Base-by-base conservation (phyloP, 1,140 invertebrate genomes). In the Tribolium castaneum region DNA sequence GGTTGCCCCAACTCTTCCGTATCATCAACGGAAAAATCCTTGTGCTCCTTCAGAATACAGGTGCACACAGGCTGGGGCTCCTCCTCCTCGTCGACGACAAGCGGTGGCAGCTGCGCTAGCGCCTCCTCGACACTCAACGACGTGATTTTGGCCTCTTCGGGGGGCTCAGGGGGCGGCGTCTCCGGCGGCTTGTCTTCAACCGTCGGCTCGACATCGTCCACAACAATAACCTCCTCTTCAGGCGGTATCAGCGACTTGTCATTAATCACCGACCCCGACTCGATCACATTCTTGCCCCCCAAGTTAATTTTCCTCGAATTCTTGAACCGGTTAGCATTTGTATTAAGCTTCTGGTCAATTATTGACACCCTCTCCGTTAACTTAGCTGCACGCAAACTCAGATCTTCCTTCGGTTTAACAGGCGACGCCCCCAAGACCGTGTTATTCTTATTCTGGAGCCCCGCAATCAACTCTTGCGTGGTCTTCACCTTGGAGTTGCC, bases 401-500 rank as follows among this genome's bases (percentile, higher is more conserved):
- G 81, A 81, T 87, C 85, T 72, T 86, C 84, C 25, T 83, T 83
- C 6, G 83, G 78, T 59, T 82, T 39, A 51, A 56, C 35, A 56
- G 75, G 72, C 52, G 50, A 83, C 70, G 54, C 80, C 71, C 51
- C 85, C 83, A 77, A 85, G 39, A 78, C 25, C 78, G 81, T 22
- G 82, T 80, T 87, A 80, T 89, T 90, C 66, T 91, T 88, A 75
- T 92, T 93, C 85, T 94, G 92, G 75, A 96, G 88, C 83, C 94
- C 92, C 45, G 93, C 93, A 70, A 96, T 89, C 13, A 96, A 85
- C 85, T 96, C 93, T 82, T 95, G 93, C 16, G 95, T 96, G 1
- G 95, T 96, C 89, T 96, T 96, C 0, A 96, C 90, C 88, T 95
- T 92, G 77, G 92, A 90, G 81, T 90, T 92, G 39, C 91, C 88